phyloP scores from a whole-genome alignment of 2,888 invertebrate species.

The Brassicogethes aeneus region DNA sequence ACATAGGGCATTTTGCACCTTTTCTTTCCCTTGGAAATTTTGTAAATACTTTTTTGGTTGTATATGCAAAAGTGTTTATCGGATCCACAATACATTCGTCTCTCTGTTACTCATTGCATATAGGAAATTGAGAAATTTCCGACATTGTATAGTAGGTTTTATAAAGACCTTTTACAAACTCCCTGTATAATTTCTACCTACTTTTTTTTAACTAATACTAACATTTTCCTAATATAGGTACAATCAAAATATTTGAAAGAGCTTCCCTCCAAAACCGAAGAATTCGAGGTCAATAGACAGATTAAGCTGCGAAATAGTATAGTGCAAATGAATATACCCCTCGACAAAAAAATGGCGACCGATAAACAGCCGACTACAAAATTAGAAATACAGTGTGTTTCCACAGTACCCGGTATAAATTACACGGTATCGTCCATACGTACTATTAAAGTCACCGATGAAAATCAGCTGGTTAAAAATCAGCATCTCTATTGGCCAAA shows the following conservation, averaged over 20 bases:
- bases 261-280: neutral
- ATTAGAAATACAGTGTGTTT: neutral
- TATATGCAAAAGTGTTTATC: too few species aligned
- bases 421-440: neutral
- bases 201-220: too few species aligned
- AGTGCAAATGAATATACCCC: neutral
- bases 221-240: too few species aligned
- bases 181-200: too few species aligned
- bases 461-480: neutral
- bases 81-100: too few species aligned
- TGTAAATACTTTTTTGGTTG: too few species aligned
- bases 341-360: neutral
- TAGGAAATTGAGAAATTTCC: too few species aligned
- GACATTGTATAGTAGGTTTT: too few species aligned
- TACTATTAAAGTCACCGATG: neutral
- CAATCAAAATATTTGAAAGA: neutral
- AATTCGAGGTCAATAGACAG: neutral
- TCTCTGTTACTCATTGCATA: too few species aligned
- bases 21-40: too few species aligned
- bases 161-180: too few species aligned
- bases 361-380: neutral
- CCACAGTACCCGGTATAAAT: neutral
- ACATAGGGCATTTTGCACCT: too few species aligned
- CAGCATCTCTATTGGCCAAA: neutral
- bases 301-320: neutral